phyloP scores from a whole-genome alignment of 2,888 invertebrate species.

The Gari tellinella region DNA sequence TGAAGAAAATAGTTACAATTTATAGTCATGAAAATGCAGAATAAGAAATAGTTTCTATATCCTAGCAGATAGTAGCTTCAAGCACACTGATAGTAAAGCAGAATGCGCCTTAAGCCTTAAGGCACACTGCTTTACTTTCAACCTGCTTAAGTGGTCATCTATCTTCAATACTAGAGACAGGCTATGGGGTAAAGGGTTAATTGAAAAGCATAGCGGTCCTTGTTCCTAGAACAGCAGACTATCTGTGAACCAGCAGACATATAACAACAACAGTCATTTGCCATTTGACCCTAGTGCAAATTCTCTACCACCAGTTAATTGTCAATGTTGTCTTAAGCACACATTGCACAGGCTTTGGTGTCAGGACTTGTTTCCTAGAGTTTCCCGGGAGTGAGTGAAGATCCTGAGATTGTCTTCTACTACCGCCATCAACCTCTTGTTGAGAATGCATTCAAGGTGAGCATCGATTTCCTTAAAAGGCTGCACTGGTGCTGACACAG shows the following conservation, averaged over 20 bases:
- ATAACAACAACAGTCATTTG: neutral
- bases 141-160: too few species aligned
- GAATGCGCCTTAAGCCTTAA: too few species aligned
- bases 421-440: constrained; percentile 72
- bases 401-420: constrained; percentile 76
- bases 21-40: too few species aligned
- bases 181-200: neutral
- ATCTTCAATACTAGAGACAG: too few species aligned
- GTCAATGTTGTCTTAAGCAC: neutral
- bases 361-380: constrained; percentile 27
- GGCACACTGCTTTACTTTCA: too few species aligned
- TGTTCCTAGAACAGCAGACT: neutral
- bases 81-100: too few species aligned
- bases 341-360: neutral
- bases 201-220: neutral
- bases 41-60: too few species aligned
- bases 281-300: neutral
- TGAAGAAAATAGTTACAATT: too few species aligned
- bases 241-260: neutral
- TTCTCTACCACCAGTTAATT: neutral
- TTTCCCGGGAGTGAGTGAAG: constrained; percentile 55
- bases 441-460: constrained; percentile 76
- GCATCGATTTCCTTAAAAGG: constrained; percentile 66
- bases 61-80: too few species aligned
- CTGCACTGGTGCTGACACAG: constrained; percentile 65